A percentile compares a stretch with the other conserved stretches of the same genome.
These are phyloP conservation scores for Labia minor DNA, from an alignment of 2,888 invertebrate genomes.

Conservation along the genomic window DNA sequence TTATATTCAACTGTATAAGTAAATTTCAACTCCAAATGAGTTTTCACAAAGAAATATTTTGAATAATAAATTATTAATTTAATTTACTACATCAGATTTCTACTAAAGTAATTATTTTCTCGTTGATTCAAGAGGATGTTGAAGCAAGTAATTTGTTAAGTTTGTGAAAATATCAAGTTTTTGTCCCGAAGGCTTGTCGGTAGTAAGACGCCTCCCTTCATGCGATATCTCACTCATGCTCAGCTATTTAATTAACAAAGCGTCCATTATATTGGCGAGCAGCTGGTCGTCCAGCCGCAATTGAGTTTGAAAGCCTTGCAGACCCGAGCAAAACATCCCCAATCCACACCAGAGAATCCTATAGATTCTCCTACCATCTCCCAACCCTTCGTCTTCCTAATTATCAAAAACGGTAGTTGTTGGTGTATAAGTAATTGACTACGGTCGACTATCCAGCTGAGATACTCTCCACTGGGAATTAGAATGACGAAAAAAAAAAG, in stretches of 20 bases:
- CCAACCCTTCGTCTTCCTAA: neutral
- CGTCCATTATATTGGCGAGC: constrained; percentile 5
- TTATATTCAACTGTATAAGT: too few relatives aligned
- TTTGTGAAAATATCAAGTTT: neutral
- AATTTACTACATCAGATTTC: neutral
- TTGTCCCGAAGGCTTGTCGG: neutral
- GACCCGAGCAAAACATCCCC: neutral
- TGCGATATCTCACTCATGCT: constrained; percentile 4
- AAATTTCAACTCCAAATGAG: too few relatives aligned
- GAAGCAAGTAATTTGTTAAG: neutral
- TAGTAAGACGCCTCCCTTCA: neutral
- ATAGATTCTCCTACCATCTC: neutral
- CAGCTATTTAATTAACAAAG: constrained; percentile 13
- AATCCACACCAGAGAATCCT: neutral
- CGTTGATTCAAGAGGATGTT: neutral
- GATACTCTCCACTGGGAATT: neutral
- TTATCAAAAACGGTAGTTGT: constrained; percentile 8
- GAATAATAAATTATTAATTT: constrained; percentile 4
- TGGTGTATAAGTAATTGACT: neutral
- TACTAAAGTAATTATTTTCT: neutral
- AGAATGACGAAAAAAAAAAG: neutral
- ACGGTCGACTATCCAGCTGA: neutral
- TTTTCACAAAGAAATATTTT: too few relatives aligned
- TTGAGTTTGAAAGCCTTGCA: constrained; percentile 6
- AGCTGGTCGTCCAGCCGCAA: neutral